Evolutionary conservation across 2,797 vertebrate genomes (phyloP), one percentile per base, ranked within the genome.

Genomic region (Prionace glauca): DNA sequence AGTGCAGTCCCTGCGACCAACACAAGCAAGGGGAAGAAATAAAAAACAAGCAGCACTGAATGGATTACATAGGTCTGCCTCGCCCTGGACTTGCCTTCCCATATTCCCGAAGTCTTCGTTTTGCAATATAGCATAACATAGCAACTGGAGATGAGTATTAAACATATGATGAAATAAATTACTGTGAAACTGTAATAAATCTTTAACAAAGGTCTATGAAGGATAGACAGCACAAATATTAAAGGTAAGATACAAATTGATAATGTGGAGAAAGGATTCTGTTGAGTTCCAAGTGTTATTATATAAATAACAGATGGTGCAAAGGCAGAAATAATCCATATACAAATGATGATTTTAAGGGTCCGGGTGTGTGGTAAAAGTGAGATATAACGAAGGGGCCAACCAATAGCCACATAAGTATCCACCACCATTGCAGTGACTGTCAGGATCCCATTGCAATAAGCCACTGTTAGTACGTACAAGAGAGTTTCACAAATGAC

Each of bases 11-110:
- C 97, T 10, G 97, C 96, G 20, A 98, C 96, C 95, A 98, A 95
- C 45, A 97, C 96, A 96, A 98, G 60, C 95, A 98, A 97, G 56
- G 98, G 98, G 95, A 97, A 98, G 96, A 98, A 97, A 90, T 98
- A 97, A 96, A 98, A 97, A 96, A 98, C 97, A 14, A 98, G 96
- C 88, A 98, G 96, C 3, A 97, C 97, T 96, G 98, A 98, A 96
- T 98, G 98, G 97, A 98, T 97, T 90, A 98, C 95, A 96, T 98
- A 98, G 0, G 98, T 98, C 79, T 98, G 97, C 32, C 96, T 98
- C 86, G 98, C 98, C 95, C 98, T 97, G 96, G 97, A 98, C 97
- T 95, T 96, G 97, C 65, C 97, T 95, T 14, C 96, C 97, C 97
- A 98, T 96, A 97, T 97, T 94, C 97, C 97, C 0, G 97, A 97